Evolutionary conservation across 1,140 invertebrate species (phyloP), one percentile per base, ranked within the genome.

Genomic region (Phymorhynchus buccinoides): DNA sequence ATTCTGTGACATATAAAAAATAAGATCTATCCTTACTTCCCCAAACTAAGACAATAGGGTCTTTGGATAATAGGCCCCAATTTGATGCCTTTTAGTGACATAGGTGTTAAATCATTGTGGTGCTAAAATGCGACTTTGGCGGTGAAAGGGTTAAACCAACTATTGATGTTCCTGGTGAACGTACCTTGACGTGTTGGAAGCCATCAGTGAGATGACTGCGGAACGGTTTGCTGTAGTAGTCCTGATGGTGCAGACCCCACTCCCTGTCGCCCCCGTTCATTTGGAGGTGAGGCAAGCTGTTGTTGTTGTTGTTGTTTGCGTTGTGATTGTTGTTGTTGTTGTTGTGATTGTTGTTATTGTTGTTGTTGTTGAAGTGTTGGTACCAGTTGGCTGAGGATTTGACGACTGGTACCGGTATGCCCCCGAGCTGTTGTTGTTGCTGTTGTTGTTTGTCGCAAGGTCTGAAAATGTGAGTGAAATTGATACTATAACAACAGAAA

Each of bases 391-490:
- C 89, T 35, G 91, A 88, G 30, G 91, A 88, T 52, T 92, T 92
- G 1, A 92, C 92, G n/a, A 92, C 91, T 35, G 91, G 91, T n/a
- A 92, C 91, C 9, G 91, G 90, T 30, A 92, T 93, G 32, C 92
- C 89, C 6, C 87, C 88, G 7, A 90, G 84, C 79, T 92, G 91
- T n/a, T n/a, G n/a, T n/a, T n/a, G n/a, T n/a, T n/a, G n/a, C n/a
- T n/a, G n/a, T n/a, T n/a, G n/a, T n/a, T n/a, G n/a, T 62, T 93
- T 93, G 48, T 92, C 90, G 87, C 89, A 91, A 48, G 89, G 87
- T 79, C 91, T 86, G 62, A 86, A 77, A 12, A 32, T 32, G 30
- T 30, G 79, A n/a, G n/a, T n/a, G n/a, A n/a, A n/a, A n/a, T n/a
- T n/a, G n/a, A n/a, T n/a, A n/a, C n/a, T n/a, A n/a, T n/a, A n/a